A percentile compares a stretch with the other conserved stretches of the same genome.
phyloP scores from a whole-genome alignment of 2,888 invertebrate genomes.

The Xestia c-nigrum region DNA sequence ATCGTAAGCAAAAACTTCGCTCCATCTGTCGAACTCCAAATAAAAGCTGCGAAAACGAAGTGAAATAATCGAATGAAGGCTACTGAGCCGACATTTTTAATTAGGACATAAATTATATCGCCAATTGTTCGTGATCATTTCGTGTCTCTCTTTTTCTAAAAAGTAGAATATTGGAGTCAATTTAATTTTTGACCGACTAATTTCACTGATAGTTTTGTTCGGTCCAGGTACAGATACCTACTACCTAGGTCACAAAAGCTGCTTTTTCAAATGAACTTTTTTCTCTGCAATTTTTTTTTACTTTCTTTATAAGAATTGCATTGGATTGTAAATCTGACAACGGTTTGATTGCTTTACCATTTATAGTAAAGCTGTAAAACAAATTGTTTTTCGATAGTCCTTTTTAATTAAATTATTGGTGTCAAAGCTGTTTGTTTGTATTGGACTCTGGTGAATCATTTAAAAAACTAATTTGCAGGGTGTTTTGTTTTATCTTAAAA shows the following conservation, averaged over 20 bases:
- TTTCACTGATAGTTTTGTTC: neutral
- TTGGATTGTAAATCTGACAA: neutral
- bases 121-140: constrained; percentile 15
- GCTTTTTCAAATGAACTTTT: neutral
- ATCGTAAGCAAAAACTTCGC: constrained; percentile 81
- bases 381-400: neutral
- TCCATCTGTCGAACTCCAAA: constrained; percentile 76
- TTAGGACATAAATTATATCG: constrained; percentile 18
- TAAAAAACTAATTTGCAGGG: neutral
- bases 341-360: constrained; percentile 1
- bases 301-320: neutral
- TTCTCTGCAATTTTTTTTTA: neutral
- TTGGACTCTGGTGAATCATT: neutral
- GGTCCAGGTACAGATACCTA: neutral
- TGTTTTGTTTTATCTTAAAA: neutral
- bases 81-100: constrained; percentile 37
- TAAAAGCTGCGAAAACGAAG: constrained; percentile 82
- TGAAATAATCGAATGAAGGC: constrained; percentile 72
- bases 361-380: neutral
- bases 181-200: neutral
- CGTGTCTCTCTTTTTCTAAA: neutral
- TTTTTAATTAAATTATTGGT: neutral
- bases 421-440: neutral
- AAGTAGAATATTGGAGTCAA: neutral
- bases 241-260: neutral